Evolutionary conservation across 2,113 vertebrate species (phyloP), one percentile per base, ranked within the genome.

Genomic region (Ctenomys sociabilis): DNA sequence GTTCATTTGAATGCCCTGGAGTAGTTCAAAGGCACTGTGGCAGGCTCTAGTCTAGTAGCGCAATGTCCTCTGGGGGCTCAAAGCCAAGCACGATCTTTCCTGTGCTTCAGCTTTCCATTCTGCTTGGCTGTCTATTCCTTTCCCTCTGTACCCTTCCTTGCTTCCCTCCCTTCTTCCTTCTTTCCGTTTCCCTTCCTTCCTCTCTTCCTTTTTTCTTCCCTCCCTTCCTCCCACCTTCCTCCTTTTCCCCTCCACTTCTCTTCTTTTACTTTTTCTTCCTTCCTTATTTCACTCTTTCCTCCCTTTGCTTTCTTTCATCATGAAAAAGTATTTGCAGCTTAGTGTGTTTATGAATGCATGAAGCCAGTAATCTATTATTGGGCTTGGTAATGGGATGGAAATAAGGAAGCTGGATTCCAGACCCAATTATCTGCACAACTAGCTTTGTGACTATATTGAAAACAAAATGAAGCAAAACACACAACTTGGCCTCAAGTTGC

Each of bases 341-440:
- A 37, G 37, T 5, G 1, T 90, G 11, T 70, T 96, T 89, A 64
- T 0, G 37, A 40, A 32, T 37, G 43, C 70, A 90, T 61, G 49
- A 75, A 75, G 84, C 37, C 87, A 12, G 9, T 24, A 9, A 84
- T 68, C 43, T 22, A 63, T 80, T 68, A 28, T 30, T 49, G 66
- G 22, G 5, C n/a, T n/a, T 78, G 4, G 0, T 37, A 52, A 80
- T 63, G 14, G 30, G n/a, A 92, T 32, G 77, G 30, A 84, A 85
- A 85, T 5, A 30, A 75, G 81, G 45, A 96, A 68, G 82, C 13
- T 90, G 40, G 84, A 80, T 85, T 90, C 16, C 30, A 21, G 85
- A 40, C 5, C 66, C 4, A 43, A 61, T 22, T 78, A 68, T 54
- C 78, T 70, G 22, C 63, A 92, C n/a, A 88, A 81, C 28, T 52